These are phyloP conservation scores for Hypocryptadius cinnamomeus DNA, from an alignment of 2,113 vertebrate genomes.

Conservation along the genomic window DNA sequence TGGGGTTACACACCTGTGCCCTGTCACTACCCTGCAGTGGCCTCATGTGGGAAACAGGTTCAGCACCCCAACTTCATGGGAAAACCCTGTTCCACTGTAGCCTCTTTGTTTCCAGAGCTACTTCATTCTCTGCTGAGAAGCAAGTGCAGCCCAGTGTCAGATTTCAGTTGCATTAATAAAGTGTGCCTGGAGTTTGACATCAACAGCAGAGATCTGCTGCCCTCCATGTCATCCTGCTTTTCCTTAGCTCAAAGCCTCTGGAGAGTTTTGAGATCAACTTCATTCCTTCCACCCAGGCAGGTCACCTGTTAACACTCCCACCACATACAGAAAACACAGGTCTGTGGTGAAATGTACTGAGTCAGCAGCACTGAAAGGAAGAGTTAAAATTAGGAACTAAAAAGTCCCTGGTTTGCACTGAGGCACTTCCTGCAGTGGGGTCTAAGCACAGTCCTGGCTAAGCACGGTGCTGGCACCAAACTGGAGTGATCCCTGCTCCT, in stretches of 20 bases:
- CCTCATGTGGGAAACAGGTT: not conserved
- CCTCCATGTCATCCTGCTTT: not conserved
- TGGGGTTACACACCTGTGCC: not conserved
- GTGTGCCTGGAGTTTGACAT: not conserved
- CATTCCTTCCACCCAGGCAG: not conserved
- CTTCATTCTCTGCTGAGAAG: not conserved
- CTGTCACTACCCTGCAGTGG: rapidly evolving
- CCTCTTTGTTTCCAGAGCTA: not conserved
- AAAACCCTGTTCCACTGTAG: not conserved
- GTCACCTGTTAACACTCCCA: not conserved
- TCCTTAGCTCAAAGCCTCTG: not conserved
- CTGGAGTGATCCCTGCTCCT: not conserved
- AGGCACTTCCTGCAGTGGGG: not conserved
- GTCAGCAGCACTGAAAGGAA: not conserved
- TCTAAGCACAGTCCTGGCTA: not conserved
- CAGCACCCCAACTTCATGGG: not conserved
- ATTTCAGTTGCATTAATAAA: not conserved
- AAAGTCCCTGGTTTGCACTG: rapidly evolving
- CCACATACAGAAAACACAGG: rapidly evolving
- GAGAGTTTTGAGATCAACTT: not conserved
- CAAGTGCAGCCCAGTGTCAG: not conserved
- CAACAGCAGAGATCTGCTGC: not conserved
- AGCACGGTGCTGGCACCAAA: rapidly evolving
- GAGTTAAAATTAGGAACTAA: not conserved
- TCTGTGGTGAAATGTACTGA: not conserved